Conservation (phyloP, 2,888 invertebrate species). For the Strigamia maritima region DNA sequence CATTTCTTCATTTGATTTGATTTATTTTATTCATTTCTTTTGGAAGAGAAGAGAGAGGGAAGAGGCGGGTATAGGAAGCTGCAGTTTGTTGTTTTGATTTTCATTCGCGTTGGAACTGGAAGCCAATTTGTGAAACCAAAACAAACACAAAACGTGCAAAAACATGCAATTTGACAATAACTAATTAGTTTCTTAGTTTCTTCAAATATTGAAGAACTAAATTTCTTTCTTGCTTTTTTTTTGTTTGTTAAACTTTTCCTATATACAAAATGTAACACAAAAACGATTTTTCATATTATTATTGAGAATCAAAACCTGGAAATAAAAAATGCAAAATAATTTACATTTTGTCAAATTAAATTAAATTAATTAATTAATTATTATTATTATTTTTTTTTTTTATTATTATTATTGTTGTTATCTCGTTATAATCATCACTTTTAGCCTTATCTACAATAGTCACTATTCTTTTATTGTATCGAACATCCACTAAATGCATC, state of each 20-base stretch:
- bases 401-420: too few relatives aligned
- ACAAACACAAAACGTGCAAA: background rate
- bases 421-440: too few relatives aligned
- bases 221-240: background rate
- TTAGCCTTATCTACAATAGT: background rate
- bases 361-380: background rate
- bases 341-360: background rate
- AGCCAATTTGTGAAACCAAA: constrained; percentile 27
- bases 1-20: background rate
- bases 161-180: constrained; percentile 13
- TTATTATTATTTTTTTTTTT: background rate
- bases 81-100: background rate
- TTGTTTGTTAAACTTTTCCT: background rate
- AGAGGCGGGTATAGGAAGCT: background rate
- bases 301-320: background rate
- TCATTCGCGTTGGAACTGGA: constrained; percentile 21
- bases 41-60: background rate
- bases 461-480: constrained; percentile 1
- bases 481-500: background rate
- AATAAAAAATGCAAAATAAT: background rate
- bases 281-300: background rate
- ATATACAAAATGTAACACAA: constrained; percentile 22
- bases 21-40: constrained; percentile 31
- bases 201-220: constrained; percentile 25
- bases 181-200: background rate